These are phyloP conservation scores for Drosophila sturtevanti DNA, from an alignment of 1,140 invertebrate genomes.

Conservation along the genomic window DNA sequence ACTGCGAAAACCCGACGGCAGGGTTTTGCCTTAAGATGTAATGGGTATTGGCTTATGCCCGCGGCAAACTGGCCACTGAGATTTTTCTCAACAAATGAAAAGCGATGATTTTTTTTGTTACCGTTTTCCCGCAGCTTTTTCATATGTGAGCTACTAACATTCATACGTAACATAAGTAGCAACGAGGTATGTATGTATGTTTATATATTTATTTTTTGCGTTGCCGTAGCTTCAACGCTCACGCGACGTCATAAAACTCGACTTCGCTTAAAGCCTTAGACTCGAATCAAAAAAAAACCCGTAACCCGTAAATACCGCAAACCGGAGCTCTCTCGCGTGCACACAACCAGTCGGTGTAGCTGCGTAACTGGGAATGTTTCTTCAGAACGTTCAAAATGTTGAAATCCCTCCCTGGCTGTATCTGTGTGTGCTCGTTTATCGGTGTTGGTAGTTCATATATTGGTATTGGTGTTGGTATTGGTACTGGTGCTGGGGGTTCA, in stretches of 20 bases:
- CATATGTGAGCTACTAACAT: neutral
- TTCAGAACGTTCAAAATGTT: slow-evolving; percentile 36
- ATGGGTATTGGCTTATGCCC: neutral
- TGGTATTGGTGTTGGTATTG: slow-evolving; percentile 2
- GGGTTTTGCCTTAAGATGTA: neutral
- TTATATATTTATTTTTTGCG: neutral
- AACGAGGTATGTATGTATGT: too few species aligned
- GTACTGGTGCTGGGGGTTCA: slow-evolving; percentile 5
- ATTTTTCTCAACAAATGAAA: neutral
- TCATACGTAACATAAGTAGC: neutral
- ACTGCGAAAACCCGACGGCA: slow-evolving; percentile 11
- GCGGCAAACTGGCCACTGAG: slow-evolving; percentile 3
- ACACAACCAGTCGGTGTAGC: slow-evolving; percentile 65
- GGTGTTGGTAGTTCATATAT: neutral
- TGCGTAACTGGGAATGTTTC: slow-evolving; percentile 70
- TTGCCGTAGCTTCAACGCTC: neutral
- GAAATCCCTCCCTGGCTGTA: slow-evolving; percentile 24
- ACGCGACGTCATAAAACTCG: slow-evolving; percentile 17
- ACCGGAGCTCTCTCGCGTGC: slow-evolving; percentile 34
- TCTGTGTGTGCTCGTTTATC: slow-evolving; percentile 1
- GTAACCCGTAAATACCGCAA: slow-evolving; percentile 9
- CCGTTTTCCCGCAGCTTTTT: neutral
- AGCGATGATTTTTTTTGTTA: neutral
- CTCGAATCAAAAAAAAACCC: slow-evolving; percentile 25
- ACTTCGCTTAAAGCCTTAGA: slow-evolving; percentile 10